Conservation (phyloP, 2,113 vertebrate species). For the Larimichthys crocea region DNA sequence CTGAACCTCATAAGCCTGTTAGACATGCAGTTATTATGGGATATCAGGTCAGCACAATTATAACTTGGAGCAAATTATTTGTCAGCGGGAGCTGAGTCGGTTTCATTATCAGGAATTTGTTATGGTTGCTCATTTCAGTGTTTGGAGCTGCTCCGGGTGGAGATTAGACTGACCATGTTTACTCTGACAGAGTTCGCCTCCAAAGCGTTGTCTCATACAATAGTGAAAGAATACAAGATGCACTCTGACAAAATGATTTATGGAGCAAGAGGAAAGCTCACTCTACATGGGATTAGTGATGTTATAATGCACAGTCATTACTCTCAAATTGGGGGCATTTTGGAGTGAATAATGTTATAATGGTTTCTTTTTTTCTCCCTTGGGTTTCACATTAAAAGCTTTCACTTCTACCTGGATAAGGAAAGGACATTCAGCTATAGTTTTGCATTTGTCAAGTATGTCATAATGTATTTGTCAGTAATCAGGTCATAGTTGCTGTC, state of each 20-base stretch:
- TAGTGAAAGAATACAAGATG: neutral
- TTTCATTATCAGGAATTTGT: conserved; percentile 55
- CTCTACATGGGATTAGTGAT: neutral
- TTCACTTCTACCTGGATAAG: neutral
- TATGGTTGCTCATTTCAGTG: conserved; percentile 6
- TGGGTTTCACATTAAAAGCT: neutral
- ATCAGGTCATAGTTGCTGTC: neutral
- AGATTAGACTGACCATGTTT: conserved; percentile 15
- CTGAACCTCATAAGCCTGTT: conserved; percentile 42
- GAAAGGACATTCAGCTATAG: neutral
- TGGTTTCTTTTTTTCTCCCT: neutral
- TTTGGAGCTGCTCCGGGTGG: neutral
- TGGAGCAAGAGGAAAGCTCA: neutral
- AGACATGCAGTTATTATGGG: conserved; percentile 49
- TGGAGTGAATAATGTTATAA: neutral
- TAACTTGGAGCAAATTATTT: conserved; percentile 44
- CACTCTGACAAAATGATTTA: neutral
- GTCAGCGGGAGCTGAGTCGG: conserved; percentile 1
- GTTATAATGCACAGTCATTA: neutral
- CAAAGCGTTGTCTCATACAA: neutral
- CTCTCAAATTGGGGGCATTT: neutral
- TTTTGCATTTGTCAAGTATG: no score
- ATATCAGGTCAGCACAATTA: conserved; percentile 30
- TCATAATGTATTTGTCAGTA: neutral
- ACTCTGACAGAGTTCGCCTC: neutral